These are phyloP conservation scores for Clarias gariepinus DNA, from an alignment of 2,113 vertebrate species.

Conservation along the genomic window DNA sequence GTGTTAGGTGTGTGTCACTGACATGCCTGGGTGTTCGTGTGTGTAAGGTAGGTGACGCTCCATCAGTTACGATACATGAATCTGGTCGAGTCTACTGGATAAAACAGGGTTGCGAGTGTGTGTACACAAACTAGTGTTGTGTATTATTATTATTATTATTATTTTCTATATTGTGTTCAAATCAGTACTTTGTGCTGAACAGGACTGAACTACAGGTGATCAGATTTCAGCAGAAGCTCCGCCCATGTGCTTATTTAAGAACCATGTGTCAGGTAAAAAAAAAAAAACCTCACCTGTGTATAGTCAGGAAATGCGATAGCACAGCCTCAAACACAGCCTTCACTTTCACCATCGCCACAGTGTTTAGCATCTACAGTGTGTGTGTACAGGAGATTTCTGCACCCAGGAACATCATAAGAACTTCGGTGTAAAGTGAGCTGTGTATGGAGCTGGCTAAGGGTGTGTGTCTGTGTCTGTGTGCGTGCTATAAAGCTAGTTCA, in stretches of 20 bases:
- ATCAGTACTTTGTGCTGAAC: background rate
- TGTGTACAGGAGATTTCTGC: background rate
- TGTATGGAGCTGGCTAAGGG: background rate
- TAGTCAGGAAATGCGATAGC: background rate
- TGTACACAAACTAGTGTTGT: background rate
- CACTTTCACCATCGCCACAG: background rate
- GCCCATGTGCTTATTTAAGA: background rate
- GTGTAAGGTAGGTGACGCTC: background rate
- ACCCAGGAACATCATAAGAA: background rate
- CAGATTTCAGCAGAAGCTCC: background rate
- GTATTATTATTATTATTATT: constrained; percentile 5
- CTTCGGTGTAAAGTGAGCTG: background rate
- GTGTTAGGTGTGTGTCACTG: background rate
- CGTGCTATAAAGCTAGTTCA: background rate
- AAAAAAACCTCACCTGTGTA: background rate
- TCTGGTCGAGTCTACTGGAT: background rate
- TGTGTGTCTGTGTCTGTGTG: background rate
- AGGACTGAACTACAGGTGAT: background rate
- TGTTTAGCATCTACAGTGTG: background rate
- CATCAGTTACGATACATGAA: background rate
- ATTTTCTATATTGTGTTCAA: background rate
- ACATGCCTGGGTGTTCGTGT: background rate
- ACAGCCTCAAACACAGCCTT: background rate
- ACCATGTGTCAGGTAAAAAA: background rate
- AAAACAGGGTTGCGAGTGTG: background rate